Base-by-base conservation (phyloP, 2,888 invertebrate species). In the Ligdia adustata region DNA sequence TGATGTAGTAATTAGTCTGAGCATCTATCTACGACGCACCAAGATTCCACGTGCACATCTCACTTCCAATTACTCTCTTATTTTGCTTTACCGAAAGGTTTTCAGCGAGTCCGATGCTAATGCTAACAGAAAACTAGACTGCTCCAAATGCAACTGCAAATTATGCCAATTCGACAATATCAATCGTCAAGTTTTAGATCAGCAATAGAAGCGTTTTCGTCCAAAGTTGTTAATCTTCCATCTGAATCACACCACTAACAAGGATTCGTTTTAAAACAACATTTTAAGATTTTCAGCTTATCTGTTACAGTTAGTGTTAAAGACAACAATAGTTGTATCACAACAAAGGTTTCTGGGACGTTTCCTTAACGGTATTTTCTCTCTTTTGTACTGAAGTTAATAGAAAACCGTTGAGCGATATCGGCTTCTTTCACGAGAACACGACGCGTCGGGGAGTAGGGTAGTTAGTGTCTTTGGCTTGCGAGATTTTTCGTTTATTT, bases 1-100 rank as follows among this genome's bases (percentile, higher is more conserved):
- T 69, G 72, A 75, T 75, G 79, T 75, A 80, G 80, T 84, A 85
- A 87, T 88, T 87, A 88, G 79, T 78, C 74, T 79, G 75, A 84
- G 76, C 76, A 79, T 67, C 6, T 18, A n/a, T n/a, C 70, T 69
- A 73, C 34, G 68, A 72, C 74, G 68, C 66, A 72, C 74, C 72
- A 68, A 60, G 63, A 72, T 66, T 72, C 57, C 62, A 71, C 66
- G 68, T 72, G 59, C 59, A 60, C 53, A 37, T 49, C 58, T 66
- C 68, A 66, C 73, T 75, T 69, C 66, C 69, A 68, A 66, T 72
- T 65, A 66, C 70, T 66, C 66, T 71, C 67, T n/a, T n/a, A n/a
- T n/a, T n/a, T 75, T 66, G 72, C 63, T 73, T 69, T 44, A 38
- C 54, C 63, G 55, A 64, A n/a, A 64, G 68, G 66, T 64, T 60